Evolutionary conservation across 2,113 vertebrate genomes (phyloP).

Genomic region (Gopherus flavomarginatus): DNA sequence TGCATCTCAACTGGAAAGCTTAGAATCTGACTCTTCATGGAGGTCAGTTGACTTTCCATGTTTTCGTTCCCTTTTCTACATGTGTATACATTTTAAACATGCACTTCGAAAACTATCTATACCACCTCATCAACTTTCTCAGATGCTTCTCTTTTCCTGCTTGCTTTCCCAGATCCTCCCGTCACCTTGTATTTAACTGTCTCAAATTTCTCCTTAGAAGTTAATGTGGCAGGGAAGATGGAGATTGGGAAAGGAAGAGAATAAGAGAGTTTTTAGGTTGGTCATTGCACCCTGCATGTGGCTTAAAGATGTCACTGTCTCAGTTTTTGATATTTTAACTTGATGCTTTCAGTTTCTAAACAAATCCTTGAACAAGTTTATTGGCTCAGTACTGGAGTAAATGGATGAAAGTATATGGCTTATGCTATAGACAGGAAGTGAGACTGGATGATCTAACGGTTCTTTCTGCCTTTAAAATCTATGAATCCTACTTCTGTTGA

Average conservation of each 20-base stretch:
- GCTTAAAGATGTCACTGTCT: background rate
- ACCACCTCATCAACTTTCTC: background rate
- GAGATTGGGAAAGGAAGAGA: background rate
- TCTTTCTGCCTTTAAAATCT: background rate
- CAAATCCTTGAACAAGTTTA: background rate
- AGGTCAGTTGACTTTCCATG: background rate
- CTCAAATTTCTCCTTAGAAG: background rate
- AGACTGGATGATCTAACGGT: background rate
- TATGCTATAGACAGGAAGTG: background rate
- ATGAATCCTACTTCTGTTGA: background rate
- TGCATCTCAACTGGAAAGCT: conserved; percentile 4
- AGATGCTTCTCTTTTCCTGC: background rate
- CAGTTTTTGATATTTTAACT: background rate
- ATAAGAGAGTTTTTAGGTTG: background rate
- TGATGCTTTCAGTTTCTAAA: background rate
- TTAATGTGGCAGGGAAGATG: background rate
- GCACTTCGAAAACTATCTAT: background rate
- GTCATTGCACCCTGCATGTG: background rate
- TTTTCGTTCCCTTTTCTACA: background rate
- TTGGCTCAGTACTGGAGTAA: background rate
- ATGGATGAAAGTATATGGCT: background rate
- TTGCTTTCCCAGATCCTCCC: background rate
- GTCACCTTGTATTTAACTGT: accelerated
- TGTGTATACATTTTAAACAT: background rate
- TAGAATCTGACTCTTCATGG: background rate